phyloP scores from a whole-genome alignment of 2,113 vertebrate species.

The Oryctolagus cuniculus region DNA sequence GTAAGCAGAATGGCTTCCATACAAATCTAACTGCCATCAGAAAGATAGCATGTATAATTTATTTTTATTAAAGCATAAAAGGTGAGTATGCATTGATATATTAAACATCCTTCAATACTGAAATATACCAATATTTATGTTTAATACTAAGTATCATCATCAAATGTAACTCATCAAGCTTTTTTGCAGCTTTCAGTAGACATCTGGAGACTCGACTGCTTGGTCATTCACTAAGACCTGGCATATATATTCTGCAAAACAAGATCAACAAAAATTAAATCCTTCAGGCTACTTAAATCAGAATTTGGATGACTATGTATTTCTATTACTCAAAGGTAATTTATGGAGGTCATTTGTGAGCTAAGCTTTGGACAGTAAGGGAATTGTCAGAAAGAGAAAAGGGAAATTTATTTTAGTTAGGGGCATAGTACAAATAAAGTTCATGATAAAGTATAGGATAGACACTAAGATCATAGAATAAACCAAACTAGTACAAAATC shows the following conservation, averaged over 20 bases:
- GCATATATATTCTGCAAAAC: not conserved
- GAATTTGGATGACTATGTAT: not conserved
- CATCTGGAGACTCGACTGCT: not conserved
- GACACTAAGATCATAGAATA: not conserved
- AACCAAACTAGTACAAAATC: not conserved
- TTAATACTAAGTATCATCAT: not conserved
- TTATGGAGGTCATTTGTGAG: not conserved
- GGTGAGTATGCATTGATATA: not conserved
- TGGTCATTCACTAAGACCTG: not conserved
- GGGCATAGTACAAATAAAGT: not conserved
- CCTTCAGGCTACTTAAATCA: not conserved
- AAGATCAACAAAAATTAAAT: not conserved
- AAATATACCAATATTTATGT: not conserved
- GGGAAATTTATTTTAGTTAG: constrained; percentile 9
- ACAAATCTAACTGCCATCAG: not conserved
- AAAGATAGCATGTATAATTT: not conserved
- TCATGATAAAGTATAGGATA: not conserved
- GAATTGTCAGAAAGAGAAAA: not conserved
- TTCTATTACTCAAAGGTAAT: not conserved
- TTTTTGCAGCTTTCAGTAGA: not conserved
- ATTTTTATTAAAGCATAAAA: not conserved
- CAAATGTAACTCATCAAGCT: not conserved
- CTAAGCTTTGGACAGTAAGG: not conserved
- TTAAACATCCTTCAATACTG: not conserved
- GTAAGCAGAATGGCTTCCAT: not conserved